Evolutionary conservation across 92 coral and sea anemone species (phyloP).

Genomic region (Paragorgia papillata): DNA sequence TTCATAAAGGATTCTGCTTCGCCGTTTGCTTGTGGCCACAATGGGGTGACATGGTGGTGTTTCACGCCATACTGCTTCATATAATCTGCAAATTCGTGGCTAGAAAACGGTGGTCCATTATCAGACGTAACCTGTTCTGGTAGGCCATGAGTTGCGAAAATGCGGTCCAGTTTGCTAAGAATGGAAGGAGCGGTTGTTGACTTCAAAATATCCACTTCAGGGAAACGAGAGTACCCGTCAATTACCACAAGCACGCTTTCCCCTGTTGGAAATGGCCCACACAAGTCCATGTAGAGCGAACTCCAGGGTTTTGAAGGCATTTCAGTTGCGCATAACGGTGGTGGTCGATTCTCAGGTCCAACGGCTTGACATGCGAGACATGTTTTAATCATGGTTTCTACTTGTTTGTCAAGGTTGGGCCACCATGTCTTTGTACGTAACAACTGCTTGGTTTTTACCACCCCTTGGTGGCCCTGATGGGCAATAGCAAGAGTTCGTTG

Average conservation of each 20-base stretch:
- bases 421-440: conserved; percentile 20
- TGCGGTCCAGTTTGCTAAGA: conserved; percentile 2
- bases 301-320: conserved; percentile 26
- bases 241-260: conserved; percentile 20
- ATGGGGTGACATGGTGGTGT: conserved; percentile 18
- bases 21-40: conserved; percentile 42
- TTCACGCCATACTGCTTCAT: conserved; percentile 3
- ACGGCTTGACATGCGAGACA: conserved; percentile 23
- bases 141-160: conserved; percentile 37
- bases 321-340: neutral
- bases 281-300: conserved; percentile 1
- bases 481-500: neutral
- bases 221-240: conserved; percentile 29
- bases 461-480: conserved; percentile 24
- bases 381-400: neutral
- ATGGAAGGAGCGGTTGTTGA: conserved; percentile 5
- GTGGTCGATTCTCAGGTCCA: neutral
- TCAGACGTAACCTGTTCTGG: conserved; percentile 13
- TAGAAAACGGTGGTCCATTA: conserved; percentile 34
- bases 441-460: conserved; percentile 13
- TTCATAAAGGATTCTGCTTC: conserved; percentile 36
- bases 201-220: conserved; percentile 29
- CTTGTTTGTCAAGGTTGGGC: conserved; percentile 12
- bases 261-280: conserved; percentile 21
- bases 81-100: conserved; percentile 11